phyloP scores from a whole-genome alignment of 2,888 invertebrate species.

The Poecilus cupreus region DNA sequence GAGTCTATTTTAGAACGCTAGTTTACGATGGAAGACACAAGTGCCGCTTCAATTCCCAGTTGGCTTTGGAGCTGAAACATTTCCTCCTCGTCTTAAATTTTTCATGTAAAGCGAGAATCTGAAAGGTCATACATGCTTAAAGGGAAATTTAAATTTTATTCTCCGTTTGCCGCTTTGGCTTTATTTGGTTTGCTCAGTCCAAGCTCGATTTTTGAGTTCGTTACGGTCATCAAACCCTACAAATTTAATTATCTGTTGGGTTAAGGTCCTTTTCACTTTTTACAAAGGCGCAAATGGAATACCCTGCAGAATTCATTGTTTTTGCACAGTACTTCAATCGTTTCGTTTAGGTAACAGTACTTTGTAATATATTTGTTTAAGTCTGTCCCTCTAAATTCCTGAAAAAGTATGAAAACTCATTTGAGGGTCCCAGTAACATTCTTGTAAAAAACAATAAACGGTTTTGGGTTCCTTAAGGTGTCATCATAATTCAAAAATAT shows the following conservation, averaged over 20 bases:
- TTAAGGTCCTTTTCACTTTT: not conserved
- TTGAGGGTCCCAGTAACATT: no score
- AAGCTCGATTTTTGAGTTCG: not conserved
- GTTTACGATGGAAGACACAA: constrained; percentile 49
- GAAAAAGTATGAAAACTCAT: no score
- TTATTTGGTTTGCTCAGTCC: not conserved
- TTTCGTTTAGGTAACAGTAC: no score
- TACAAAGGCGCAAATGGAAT: not conserved
- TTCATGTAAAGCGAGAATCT: constrained; percentile 49
- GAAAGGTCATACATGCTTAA: constrained; percentile 51
- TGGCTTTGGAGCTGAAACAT: constrained; percentile 43
- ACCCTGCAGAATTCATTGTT: no score
- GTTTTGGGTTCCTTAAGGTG: no score
- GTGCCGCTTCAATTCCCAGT: constrained; percentile 43
- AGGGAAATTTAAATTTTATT: constrained; percentile 42
- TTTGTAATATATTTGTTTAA: no score
- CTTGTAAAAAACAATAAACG: no score
- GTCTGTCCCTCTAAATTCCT: no score
- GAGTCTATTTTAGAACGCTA: constrained; percentile 37
- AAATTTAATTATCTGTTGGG: constrained; percentile 6
- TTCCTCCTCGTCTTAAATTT: constrained; percentile 41
- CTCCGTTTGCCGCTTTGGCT: not conserved
- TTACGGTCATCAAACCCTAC: not conserved
- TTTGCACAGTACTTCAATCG: no score
- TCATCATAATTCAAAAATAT: no score